Percentiles rank a stretch among this genome's conserved stretches.
These are phyloP conservation scores for Gymnosoma rotundatum DNA, from an alignment of 2,888 invertebrate genomes.

Conservation along the genomic window DNA sequence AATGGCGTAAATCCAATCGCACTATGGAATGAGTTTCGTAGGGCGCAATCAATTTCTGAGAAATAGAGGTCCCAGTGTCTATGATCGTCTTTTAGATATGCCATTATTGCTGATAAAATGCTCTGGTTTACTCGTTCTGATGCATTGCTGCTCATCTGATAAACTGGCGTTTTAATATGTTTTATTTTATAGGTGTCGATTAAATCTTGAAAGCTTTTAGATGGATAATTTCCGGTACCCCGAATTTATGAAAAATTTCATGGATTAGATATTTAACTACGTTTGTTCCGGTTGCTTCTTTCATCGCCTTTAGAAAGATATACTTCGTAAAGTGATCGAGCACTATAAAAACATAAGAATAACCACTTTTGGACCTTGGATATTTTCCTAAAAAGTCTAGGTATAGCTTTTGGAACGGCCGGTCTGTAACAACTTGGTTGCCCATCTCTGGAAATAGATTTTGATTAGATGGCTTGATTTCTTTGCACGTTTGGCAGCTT, in stretches of 20 bases:
- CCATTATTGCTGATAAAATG: neutral
- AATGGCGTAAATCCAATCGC: neutral
- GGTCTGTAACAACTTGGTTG: neutral
- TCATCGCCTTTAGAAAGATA: neutral
- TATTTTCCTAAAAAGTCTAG: too few species aligned
- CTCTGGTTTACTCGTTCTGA: neutral
- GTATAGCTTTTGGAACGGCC: conserved; percentile 1
- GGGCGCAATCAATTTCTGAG: neutral
- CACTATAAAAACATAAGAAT: neutral
- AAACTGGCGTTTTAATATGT: neutral
- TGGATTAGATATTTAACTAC: neutral
- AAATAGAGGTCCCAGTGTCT: neutral
- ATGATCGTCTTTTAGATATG: neutral
- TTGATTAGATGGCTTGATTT: neutral
- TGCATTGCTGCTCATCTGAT: neutral
- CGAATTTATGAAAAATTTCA: neutral
- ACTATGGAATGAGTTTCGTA: neutral
- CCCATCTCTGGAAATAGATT: neutral
- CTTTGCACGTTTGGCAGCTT: conserved; percentile 13
- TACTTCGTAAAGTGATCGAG: neutral
- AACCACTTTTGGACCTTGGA: neutral
- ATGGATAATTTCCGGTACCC: neutral
- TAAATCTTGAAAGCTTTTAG: neutral
- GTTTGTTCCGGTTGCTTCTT: neutral
- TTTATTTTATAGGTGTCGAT: neutral